Evolutionary conservation across 2,888 invertebrate genomes (phyloP), one percentile per base, ranked within the genome.

Genomic region (Eupithecia subumbrata): DNA sequence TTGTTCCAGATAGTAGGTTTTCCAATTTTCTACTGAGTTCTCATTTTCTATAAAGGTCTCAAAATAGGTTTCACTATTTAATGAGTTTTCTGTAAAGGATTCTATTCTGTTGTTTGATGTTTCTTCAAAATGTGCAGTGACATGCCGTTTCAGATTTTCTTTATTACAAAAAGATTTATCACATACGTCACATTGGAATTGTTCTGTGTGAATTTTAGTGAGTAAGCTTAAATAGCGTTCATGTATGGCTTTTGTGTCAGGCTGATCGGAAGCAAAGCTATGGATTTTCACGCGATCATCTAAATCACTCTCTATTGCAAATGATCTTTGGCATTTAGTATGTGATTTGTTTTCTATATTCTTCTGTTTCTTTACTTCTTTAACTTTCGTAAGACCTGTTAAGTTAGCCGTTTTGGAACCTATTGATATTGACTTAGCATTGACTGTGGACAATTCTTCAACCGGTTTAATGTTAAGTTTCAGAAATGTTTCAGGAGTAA

Each of bases 121-220:
- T 25, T 60, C 25, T 22, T 25, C 60, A 25, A 60, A 25, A 60
- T 60, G 60, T 25, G 60, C 22, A 12, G 60, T 25, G 60, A 25
- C 2, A 60, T 68, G 68, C 4, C 40, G 43, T 22, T 22, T 68
- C 14, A 68, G 43, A 7, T 68, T 68, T n/a, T 43, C 43, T 25
- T 68, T 68, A 43, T 68, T 68, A 14, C 40, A 68, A 40, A 40
- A 68, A 43, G 22, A 22, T 43, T 68, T 68, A 25, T 43, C 43
- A 25, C 68, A 68, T 22, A 12, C 5, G 0, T 43, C 43, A 7
- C 68, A 40, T 14, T 68, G 68, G 7, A 14, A 68, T 40, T 67
- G 34, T 37, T 37, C 34, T 11, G 37, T 37, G 43, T 68, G 68
- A 60, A 60, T 60, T 68, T 68, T 43, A 12, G 43, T 60, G 5